phyloP scores from a whole-genome alignment of 2,888 invertebrate genomes.

The Leptinotarsa rubiginosa region DNA sequence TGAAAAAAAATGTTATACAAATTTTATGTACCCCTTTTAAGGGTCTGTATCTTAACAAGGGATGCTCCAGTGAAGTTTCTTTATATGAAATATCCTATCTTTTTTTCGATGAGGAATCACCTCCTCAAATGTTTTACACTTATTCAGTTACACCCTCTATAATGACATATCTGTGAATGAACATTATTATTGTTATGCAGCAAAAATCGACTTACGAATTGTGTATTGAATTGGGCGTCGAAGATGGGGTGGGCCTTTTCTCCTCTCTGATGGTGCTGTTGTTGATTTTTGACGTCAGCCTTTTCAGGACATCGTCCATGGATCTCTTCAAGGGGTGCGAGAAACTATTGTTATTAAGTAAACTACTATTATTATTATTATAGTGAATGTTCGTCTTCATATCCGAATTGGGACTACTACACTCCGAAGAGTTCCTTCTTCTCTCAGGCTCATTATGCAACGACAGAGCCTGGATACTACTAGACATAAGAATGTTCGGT shows the following conservation, averaged over 20 bases:
- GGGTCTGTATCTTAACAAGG: too few species aligned
- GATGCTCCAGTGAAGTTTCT: too few species aligned
- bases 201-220: constrained; percentile 60
- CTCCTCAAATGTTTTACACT: too few species aligned
- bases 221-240: constrained; percentile 70
- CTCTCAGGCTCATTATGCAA: constrained; percentile 70
- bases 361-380: constrained; percentile 71
- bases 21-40: too few species aligned
- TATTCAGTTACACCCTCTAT: too few species aligned
- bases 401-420: constrained; percentile 78
- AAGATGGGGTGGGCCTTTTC: constrained; percentile 76
- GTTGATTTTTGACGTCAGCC: constrained; percentile 86
- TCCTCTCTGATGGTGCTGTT: constrained; percentile 80
- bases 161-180: too few species aligned
- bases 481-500: constrained; percentile 57
- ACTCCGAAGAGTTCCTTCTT: constrained; percentile 74
- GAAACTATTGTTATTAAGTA: constrained; percentile 73
- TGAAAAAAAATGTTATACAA: too few species aligned
- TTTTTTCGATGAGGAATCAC: too few species aligned
- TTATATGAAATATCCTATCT: too few species aligned
- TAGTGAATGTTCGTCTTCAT: constrained; percentile 73
- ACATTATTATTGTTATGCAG: neutral
- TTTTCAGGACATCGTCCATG: constrained; percentile 92
- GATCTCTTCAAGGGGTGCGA: constrained; percentile 78
- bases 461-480: constrained; percentile 64